Evolutionary conservation across 1,140 invertebrate genomes (phyloP).

Genomic region (Hycleus phaleratus): DNA sequence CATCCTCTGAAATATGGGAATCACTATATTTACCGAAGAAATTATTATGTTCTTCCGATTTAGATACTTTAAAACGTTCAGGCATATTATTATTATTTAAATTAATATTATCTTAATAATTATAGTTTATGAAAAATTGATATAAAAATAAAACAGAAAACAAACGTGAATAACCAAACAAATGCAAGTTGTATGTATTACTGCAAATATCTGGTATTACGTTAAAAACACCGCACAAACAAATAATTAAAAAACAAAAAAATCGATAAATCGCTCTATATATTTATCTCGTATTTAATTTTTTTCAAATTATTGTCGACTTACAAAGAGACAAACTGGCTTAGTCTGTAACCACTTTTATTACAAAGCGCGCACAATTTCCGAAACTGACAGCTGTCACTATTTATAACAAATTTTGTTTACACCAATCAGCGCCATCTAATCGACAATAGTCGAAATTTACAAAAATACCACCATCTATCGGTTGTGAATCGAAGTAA

Average conservation of each 20-base stretch:
- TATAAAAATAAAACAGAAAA: too few species aligned
- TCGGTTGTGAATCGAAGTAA: too few species aligned
- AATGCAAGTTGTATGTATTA: too few species aligned
- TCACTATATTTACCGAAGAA: slow-evolving; percentile 19
- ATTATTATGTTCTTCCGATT: slow-evolving; percentile 20
- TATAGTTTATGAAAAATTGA: too few species aligned
- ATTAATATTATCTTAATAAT: background rate
- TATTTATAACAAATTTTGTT: slow-evolving; percentile 13
- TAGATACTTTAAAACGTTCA: slow-evolving; percentile 22
- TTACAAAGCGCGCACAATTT: slow-evolving; percentile 10
- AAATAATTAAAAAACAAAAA: too few species aligned
- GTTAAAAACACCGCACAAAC: too few species aligned
- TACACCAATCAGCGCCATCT: slow-evolving; percentile 5
- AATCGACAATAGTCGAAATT: background rate
- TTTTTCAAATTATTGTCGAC: slow-evolving; percentile 6
- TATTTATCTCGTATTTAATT: slow-evolving; percentile 4
- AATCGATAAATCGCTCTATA: too few species aligned
- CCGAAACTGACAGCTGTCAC: slow-evolving; percentile 14
- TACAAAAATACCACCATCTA: too few species aligned
- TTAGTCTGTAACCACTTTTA: slow-evolving; percentile 1
- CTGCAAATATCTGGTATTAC: too few species aligned
- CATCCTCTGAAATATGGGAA: slow-evolving; percentile 10
- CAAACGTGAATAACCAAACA: too few species aligned
- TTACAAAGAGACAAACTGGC: slow-evolving; percentile 9
- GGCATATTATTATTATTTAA: slow-evolving; percentile 7